These are phyloP conservation scores for Ivindomyrus marchei DNA, from an alignment of 2,113 vertebrate species.

Conservation along the genomic window DNA sequence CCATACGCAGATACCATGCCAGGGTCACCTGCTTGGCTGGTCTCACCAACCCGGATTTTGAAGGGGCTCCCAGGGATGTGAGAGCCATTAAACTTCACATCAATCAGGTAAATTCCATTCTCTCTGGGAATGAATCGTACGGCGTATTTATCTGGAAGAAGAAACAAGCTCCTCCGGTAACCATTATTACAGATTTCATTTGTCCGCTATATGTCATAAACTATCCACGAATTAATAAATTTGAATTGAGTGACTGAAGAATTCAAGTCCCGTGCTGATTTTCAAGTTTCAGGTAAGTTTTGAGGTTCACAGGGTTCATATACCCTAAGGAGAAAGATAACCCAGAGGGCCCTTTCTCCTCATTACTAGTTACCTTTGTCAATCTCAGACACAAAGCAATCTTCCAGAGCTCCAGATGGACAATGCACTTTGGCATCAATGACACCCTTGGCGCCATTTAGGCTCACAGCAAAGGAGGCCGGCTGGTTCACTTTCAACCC, in stretches of 20 bases:
- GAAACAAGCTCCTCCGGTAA: background rate
- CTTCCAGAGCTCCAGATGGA: conserved; percentile 73
- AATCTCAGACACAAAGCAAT: conserved; percentile 73
- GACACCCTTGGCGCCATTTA: conserved; percentile 76
- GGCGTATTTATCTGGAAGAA: conserved; percentile 64
- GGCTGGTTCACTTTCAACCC: conserved; percentile 79
- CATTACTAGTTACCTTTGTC: conserved; percentile 62
- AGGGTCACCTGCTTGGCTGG: conserved; percentile 67
- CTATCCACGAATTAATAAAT: background rate
- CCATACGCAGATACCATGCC: conserved; percentile 67
- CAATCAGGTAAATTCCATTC: conserved; percentile 67
- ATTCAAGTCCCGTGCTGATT: background rate
- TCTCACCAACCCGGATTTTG: conserved; percentile 70
- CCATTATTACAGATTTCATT: background rate
- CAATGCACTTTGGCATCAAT: conserved; percentile 77
- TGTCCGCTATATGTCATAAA: background rate
- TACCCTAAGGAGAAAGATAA: background rate
- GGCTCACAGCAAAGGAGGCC: conserved; percentile 75
- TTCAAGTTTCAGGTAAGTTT: background rate
- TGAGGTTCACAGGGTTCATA: background rate
- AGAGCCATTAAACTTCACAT: conserved; percentile 74
- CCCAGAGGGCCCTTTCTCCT: background rate
- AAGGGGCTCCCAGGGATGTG: conserved; percentile 75
- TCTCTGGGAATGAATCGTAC: conserved; percentile 76
- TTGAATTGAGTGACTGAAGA: background rate